These are phyloP conservation scores for Scophthalmus maximus DNA, from an alignment of 2,113 vertebrate genomes.

Conservation along the genomic window DNA sequence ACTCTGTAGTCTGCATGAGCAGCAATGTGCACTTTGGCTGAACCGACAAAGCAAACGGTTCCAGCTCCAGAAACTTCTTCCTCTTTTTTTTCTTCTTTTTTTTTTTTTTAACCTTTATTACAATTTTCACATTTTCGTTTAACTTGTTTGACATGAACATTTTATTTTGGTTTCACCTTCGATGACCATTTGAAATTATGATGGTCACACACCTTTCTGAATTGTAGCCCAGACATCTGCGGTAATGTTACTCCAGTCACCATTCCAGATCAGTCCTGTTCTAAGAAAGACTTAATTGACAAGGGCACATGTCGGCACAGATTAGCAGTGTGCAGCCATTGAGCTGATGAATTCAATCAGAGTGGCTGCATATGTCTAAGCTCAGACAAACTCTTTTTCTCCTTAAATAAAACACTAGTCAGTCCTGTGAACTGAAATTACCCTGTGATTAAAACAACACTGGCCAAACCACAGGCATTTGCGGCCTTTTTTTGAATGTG, in stretches of 20 bases:
- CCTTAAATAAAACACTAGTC: slow-evolving; percentile 18
- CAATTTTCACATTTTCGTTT: background rate
- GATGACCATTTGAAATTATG: background rate
- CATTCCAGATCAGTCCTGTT: slow-evolving; percentile 23
- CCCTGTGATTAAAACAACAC: slow-evolving; percentile 12
- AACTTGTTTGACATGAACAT: slow-evolving; percentile 4
- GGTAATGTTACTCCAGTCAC: slow-evolving; percentile 4
- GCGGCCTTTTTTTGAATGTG: slow-evolving; percentile 16
- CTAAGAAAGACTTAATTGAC: slow-evolving; percentile 35
- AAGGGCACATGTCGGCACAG: slow-evolving; percentile 38
- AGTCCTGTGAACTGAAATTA: slow-evolving; percentile 18
- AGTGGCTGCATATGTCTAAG: slow-evolving; percentile 26
- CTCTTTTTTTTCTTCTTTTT: background rate
- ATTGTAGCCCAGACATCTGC: background rate
- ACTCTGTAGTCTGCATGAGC: slow-evolving; percentile 6
- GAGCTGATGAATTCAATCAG: slow-evolving; percentile 50
- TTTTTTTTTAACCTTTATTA: background rate
- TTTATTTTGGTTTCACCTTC: slow-evolving; percentile 10
- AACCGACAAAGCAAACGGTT: slow-evolving; percentile 35
- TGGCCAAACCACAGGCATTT: slow-evolving; percentile 50
- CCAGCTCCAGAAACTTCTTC: slow-evolving; percentile 3
- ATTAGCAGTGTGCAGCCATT: slow-evolving; percentile 44
- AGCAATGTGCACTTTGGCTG: slow-evolving; percentile 40
- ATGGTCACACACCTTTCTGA: background rate
- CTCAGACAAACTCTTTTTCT: slow-evolving; percentile 30